These are phyloP conservation scores for Synergus laeviventris DNA, from an alignment of 2,888 invertebrate species.

Conservation along the genomic window DNA sequence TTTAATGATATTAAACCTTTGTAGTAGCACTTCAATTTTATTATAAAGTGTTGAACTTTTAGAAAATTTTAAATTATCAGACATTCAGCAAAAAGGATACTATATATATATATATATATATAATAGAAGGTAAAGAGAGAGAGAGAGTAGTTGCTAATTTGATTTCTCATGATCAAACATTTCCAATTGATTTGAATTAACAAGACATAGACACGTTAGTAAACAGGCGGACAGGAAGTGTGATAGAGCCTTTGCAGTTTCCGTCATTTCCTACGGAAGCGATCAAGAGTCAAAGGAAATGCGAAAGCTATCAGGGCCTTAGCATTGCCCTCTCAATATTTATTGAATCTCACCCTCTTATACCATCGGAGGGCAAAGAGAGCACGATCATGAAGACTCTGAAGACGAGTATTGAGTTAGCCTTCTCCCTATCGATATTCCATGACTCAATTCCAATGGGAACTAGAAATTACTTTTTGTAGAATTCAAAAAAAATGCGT, in stretches of 20 bases:
- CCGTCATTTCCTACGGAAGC: constrained; percentile 12
- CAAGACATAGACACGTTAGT: background rate
- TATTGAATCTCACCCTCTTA: constrained; percentile 17
- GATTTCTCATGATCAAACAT: background rate
- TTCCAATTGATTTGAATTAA: background rate
- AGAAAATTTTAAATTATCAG: too few relatives aligned
- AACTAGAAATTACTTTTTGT: background rate
- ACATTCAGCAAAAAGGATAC: too few relatives aligned
- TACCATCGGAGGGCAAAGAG: background rate
- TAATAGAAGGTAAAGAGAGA: background rate
- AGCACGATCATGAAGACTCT: constrained; percentile 6
- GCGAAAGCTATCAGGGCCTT: constrained; percentile 23
- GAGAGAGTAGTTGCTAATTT: background rate
- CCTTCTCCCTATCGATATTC: background rate
- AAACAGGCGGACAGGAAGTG: constrained; percentile 20
- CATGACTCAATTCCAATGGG: background rate
- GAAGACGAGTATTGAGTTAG: constrained; percentile 20
- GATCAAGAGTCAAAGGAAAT: constrained; percentile 29
- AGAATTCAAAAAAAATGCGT: background rate
- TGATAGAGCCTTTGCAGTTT: constrained; percentile 1
- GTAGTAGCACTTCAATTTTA: background rate
- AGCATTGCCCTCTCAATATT: constrained; percentile 37
- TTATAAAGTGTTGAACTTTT: background rate
- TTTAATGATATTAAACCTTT: background rate
- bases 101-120: too few relatives aligned